Evolutionary conservation across 1,140 invertebrate species (phyloP).

Genomic region (Drosophila parabipectinata): DNA sequence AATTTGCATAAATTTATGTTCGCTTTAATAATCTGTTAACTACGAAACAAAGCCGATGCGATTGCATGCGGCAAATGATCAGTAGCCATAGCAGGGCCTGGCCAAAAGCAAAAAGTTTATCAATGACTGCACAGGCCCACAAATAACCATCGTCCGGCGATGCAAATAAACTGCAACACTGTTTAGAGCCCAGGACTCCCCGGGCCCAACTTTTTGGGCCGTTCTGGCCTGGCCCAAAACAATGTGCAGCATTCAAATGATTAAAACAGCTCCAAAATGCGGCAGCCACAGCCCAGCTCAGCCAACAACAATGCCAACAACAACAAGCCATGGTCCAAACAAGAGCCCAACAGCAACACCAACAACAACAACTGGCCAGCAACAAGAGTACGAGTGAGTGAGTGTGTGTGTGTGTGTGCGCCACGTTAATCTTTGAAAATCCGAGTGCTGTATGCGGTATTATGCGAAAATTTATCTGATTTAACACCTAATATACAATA

Average conservation of each 20-base stretch:
- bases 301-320: constrained; percentile 19
- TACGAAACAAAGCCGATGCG: constrained; percentile 44
- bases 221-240: constrained; percentile 45
- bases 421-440: constrained; percentile 84
- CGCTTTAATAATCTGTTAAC: constrained; percentile 79
- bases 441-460: constrained; percentile 84
- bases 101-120: constrained; percentile 53
- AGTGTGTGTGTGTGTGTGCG: constrained; percentile 59
- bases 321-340: constrained; percentile 19
- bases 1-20: constrained; percentile 78
- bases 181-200: constrained; percentile 50
- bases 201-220: not conserved
- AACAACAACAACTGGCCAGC: constrained; percentile 45
- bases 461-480: constrained; percentile 85
- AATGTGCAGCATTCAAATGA: constrained; percentile 81
- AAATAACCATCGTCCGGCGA: constrained; percentile 44
- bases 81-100: too few relatives aligned
- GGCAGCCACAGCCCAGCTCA: constrained; percentile 51
- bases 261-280: constrained; percentile 76
- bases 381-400: constrained; percentile 54
- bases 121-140: constrained; percentile 60
- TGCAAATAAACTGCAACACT: constrained; percentile 73
- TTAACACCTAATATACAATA: constrained; percentile 85
- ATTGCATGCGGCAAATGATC: constrained; percentile 37
- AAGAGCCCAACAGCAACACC: constrained; percentile 22